Conservation (phyloP, 2,113 vertebrate species). For the Fulica atra region DNA sequence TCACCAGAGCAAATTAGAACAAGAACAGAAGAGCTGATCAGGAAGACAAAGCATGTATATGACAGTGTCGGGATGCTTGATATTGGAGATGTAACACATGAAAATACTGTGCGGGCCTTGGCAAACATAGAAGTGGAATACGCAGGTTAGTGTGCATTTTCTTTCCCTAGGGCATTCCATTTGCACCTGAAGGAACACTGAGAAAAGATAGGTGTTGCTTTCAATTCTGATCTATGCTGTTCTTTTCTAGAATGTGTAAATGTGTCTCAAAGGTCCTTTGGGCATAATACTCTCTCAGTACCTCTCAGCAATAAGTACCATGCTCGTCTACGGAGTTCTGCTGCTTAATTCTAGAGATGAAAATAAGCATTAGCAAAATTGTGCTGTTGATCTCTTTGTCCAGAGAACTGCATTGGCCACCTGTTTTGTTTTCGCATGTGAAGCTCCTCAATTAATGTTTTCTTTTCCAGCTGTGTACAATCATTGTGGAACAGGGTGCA, state of each 20-base stretch:
- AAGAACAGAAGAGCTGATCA: slow-evolving; percentile 83
- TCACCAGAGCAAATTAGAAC: slow-evolving; percentile 84
- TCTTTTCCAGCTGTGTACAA: not conserved
- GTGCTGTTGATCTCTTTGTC: not conserved
- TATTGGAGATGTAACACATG: slow-evolving; percentile 80
- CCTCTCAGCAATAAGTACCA: not conserved
- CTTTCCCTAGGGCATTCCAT: not conserved
- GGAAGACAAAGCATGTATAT: slow-evolving; percentile 82
- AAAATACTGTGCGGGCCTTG: slow-evolving; percentile 86
- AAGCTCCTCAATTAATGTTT: not conserved
- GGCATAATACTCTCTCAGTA: not conserved
- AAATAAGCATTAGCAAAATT: not conserved
- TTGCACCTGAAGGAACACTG: not conserved
- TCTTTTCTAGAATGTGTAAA: not conserved
- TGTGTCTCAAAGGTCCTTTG: not conserved
- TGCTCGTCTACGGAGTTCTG: not conserved
- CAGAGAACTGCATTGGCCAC: not conserved
- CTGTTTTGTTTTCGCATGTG: not conserved
- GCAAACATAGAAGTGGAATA: slow-evolving; percentile 88
- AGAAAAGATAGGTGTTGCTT: not conserved
- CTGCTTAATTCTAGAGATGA: not conserved
- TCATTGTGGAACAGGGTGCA: not conserved
- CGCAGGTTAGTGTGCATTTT: slow-evolving; percentile 74
- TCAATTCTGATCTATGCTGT: not conserved
- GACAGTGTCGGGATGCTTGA: slow-evolving; percentile 81